phyloP scores from a whole-genome alignment of 2,888 invertebrate species.

The Coremacera marginata region DNA sequence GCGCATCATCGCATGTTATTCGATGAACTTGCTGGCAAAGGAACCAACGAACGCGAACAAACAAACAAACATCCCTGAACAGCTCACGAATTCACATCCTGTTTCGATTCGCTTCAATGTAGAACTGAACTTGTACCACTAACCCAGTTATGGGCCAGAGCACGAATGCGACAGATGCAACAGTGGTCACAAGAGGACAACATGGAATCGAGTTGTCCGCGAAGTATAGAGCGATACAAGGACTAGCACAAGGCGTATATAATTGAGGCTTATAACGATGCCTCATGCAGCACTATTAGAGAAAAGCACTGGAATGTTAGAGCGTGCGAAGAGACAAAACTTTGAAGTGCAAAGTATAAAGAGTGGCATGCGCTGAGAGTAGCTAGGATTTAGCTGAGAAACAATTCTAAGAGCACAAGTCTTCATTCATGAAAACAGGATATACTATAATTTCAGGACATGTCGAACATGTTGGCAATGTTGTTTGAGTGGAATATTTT shows the following conservation, averaged over 20 bases:
- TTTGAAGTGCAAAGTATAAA: too few relatives aligned
- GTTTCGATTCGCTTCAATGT: constrained; percentile 39
- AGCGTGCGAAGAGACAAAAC: too few relatives aligned
- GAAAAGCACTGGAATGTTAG: too few relatives aligned
- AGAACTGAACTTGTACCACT: constrained; percentile 66
- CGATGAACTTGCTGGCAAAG: not conserved
- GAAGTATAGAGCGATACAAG: not conserved
- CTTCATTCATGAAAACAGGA: too few relatives aligned
- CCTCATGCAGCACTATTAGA: too few relatives aligned
- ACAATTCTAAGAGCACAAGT: too few relatives aligned
- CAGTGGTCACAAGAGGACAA: constrained; percentile 35
- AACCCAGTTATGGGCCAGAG: constrained; percentile 58
- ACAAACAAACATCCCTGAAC: not conserved
- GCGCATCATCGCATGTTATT: not conserved
- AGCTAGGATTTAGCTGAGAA: too few relatives aligned
- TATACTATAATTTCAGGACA: too few relatives aligned
- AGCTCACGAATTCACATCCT: constrained; percentile 25
- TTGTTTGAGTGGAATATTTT: too few relatives aligned
- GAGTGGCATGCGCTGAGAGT: too few relatives aligned
- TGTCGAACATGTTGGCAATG: too few relatives aligned
- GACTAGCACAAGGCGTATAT: not conserved
- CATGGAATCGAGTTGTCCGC: not conserved
- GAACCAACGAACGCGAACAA: not conserved
- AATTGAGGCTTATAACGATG: too few relatives aligned
- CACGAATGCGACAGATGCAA: constrained; percentile 45